Conservation (phyloP, 2,888 invertebrate genomes). For the Heliconius aoede region DNA sequence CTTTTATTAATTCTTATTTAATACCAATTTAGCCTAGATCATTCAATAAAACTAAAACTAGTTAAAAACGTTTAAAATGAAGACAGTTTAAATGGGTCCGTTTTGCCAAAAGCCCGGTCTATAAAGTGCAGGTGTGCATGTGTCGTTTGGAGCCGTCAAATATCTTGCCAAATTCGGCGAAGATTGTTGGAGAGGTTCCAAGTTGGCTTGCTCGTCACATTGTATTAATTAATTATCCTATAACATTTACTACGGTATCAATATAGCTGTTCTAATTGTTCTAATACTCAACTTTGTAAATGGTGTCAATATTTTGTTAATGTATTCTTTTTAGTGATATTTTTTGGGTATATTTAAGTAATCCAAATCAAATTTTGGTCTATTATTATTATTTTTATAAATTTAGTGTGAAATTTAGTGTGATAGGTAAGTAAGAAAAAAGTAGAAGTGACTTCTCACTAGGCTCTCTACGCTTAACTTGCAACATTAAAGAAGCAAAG, state of each 20-base stretch:
- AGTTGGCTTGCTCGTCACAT: conserved; percentile 72
- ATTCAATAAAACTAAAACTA: conserved; percentile 20
- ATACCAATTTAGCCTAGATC: background rate
- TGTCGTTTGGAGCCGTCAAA: conserved; percentile 71
- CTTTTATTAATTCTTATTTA: background rate
- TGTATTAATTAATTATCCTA: conserved; percentile 68
- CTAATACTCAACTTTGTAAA: background rate
- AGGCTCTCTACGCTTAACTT: too few relatives aligned
- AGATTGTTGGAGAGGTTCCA: conserved; percentile 73
- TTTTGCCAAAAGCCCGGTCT: conserved; percentile 41
- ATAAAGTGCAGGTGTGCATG: conserved; percentile 55
- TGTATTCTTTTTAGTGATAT: too few relatives aligned
- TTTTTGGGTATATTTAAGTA: too few relatives aligned
- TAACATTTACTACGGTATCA: conserved; percentile 48
- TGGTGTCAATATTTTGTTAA: background rate
- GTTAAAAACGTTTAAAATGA: conserved; percentile 19
- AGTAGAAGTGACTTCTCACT: too few relatives aligned
- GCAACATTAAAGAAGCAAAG: background rate
- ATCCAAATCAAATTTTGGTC: too few relatives aligned
- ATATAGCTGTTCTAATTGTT: conserved; percentile 33
- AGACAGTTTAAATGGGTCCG: conserved; percentile 29
- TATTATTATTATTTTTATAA: too few relatives aligned
- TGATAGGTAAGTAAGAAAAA: too few relatives aligned
- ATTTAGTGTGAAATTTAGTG: too few relatives aligned
- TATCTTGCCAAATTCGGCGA: conserved; percentile 76